A percentile compares a stretch with the other conserved stretches of the same genome.
Conservation (phyloP, 2,797 vertebrate species). For the Phrynocephalus forsythii region DNA sequence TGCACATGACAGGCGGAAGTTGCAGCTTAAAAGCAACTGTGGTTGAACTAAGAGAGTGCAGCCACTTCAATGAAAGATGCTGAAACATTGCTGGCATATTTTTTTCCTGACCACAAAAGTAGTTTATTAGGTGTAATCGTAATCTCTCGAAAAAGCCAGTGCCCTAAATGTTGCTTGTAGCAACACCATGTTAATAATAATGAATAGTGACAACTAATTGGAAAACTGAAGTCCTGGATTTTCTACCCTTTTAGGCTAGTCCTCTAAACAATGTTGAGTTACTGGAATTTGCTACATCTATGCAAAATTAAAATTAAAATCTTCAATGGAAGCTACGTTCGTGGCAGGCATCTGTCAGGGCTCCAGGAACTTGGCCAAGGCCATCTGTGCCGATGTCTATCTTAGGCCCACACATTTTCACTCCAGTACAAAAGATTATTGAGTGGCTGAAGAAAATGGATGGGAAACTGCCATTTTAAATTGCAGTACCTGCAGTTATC, state of each 20-base stretch:
- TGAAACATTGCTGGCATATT: slow-evolving; percentile 27
- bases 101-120: slow-evolving; percentile 23
- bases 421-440: neutral
- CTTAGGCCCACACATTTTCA: no score
- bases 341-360: no score
- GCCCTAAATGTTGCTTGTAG: slow-evolving; percentile 11
- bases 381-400: neutral
- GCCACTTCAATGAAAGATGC: slow-evolving; percentile 10
- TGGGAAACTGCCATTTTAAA: neutral
- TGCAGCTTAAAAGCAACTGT: slow-evolving; percentile 9
- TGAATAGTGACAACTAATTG: slow-evolving; percentile 4
- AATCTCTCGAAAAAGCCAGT: slow-evolving; percentile 2
- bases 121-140: slow-evolving; percentile 35
- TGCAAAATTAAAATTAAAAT: neutral
- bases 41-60: slow-evolving; percentile 26
- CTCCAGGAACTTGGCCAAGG: no score
- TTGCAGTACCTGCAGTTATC: neutral
- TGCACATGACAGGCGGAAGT: neutral
- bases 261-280: neutral
- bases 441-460: neutral
- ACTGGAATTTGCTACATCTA: neutral
- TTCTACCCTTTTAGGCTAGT: slow-evolving; percentile 19
- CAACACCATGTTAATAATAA: slow-evolving; percentile 34
- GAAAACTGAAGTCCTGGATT: slow-evolving; percentile 1
- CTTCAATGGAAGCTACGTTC: fast-evolving